Conservation (phyloP, 2,888 invertebrate genomes). For the Lampropteryx suffumata region DNA sequence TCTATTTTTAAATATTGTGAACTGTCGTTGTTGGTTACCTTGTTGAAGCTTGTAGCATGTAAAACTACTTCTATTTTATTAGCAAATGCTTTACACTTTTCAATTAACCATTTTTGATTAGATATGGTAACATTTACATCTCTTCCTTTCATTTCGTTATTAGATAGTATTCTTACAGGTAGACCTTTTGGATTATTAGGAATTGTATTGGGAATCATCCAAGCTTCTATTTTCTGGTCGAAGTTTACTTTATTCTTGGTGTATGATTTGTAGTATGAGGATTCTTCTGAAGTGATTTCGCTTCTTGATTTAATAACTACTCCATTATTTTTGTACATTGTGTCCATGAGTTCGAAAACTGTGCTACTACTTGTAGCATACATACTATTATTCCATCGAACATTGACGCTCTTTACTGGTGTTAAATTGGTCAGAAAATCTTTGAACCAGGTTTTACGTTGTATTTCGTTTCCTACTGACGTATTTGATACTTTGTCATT, state of each 20-base stretch:
- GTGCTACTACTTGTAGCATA: constrained; percentile 65
- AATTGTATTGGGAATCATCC: constrained; percentile 64
- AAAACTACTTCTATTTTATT: constrained; percentile 60
- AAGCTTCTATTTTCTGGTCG: constrained; percentile 62
- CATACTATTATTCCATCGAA: constrained; percentile 66
- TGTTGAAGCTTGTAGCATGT: constrained; percentile 50
- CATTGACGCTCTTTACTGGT: constrained; percentile 56
- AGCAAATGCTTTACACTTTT: constrained; percentile 59
- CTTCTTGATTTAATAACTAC: constrained; percentile 55
- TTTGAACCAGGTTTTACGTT: constrained; percentile 56
- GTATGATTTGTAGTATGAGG: constrained; percentile 43
- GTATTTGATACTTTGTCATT: constrained; percentile 25
- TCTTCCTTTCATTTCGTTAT: constrained; percentile 27
- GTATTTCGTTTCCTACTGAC: constrained; percentile 43
- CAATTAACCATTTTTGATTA: constrained; percentile 59
- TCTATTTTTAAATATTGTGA: constrained; percentile 62
- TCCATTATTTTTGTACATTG: constrained; percentile 55
- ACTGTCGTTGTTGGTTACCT: constrained; percentile 41
- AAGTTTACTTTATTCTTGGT: constrained; percentile 52
- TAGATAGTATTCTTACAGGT: constrained; percentile 24
- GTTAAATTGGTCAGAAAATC: constrained; percentile 54
- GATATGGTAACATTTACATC: constrained; percentile 49
- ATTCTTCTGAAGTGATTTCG: constrained; percentile 50
- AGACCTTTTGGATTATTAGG: constrained; percentile 36
- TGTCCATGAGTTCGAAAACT: constrained; percentile 60